Base-by-base conservation (phyloP, 2,888 invertebrate genomes). In the Patella pellucida region DNA sequence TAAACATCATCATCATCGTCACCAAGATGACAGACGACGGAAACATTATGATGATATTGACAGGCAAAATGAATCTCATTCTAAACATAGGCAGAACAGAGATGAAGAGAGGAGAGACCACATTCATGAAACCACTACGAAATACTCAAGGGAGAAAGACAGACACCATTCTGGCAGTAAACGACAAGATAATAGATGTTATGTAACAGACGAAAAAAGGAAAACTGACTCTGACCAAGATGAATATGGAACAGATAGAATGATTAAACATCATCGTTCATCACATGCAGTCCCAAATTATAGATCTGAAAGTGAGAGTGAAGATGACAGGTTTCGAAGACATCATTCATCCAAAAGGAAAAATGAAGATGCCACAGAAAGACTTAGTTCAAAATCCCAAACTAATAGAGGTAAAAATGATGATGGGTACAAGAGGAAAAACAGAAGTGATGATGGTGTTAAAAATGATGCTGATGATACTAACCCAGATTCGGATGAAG, bases 361-460 rank as follows among this genome's bases (percentile, higher is more conserved):
- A 75, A 62, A 69, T 71, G 51, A 19, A 19, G 11, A 12, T 23
- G 67, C 23, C 70, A 71, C 15, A 50, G 19, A 52, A 73, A 71
- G 62, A 76, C 73, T 68, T 50, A 73, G 31, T 70, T 67, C 23
- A 69, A 9, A 50, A 51, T 16, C 19, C n/a, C 19, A 19, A 68
- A 5, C n/a, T 23, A 16, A 73, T 71, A 23, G 54, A 73, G n/a
- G 71, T 75, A 54, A 67, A 69, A 23, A n/a, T 14, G 76, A 76
- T 31, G 51, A 52, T 31, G 71, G 71, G 69, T 14, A 71, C n/a
- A 23, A 23, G 19, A 62, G n/a, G 11, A 14, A 23, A 62, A 23
- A 72, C 31, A 50, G 56, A 27, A 23, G n/a, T 4, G 16, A 71
- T 51, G 16, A 71, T 51, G 71, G 11, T n/a, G 50, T 14, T n/a